phyloP scores from a whole-genome alignment of 2,888 invertebrate species.

The Abrostola tripartita region DNA sequence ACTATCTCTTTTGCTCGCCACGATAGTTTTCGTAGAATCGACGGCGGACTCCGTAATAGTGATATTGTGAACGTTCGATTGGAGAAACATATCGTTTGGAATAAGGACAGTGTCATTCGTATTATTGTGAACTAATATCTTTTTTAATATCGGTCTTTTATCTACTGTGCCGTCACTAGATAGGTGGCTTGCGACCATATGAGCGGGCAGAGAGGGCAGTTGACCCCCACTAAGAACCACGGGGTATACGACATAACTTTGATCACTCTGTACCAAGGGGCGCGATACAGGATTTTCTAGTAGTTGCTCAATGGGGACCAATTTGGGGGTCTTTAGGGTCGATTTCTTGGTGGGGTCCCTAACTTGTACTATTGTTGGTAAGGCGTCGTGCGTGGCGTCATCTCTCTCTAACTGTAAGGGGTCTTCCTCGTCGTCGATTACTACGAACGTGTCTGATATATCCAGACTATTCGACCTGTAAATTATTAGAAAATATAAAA shows the following conservation, averaged over 20 bases:
- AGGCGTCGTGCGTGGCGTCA: neutral
- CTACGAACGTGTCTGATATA: neutral
- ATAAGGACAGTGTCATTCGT: too few relatives aligned
- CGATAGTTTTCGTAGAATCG: neutral
- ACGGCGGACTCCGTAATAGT: neutral
- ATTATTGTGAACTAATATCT: too few relatives aligned
- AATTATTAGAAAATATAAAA: too few relatives aligned
- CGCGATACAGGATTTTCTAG: neutral
- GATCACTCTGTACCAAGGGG: neutral
- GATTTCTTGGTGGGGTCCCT: neutral
- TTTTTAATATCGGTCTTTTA: too few relatives aligned
- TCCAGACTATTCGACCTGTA: neutral
- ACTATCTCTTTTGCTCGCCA: neutral
- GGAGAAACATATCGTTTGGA: too few relatives aligned
- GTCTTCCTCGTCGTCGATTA: slow-evolving; percentile 7
- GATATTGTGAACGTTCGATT: neutral
- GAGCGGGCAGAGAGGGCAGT: neutral
- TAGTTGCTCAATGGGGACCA: slow-evolving; percentile 3
- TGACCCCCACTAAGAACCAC: neutral
- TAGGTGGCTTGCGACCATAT: too few relatives aligned
- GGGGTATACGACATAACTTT: neutral
- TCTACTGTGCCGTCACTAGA: too few relatives aligned
- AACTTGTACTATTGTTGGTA: too few relatives aligned
- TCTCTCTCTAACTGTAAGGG: neutral
- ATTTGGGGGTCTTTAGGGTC: neutral